Conservation (phyloP, 30 jellyfish, hydroid and myxozoan species). For the Aurelia sp. region DNA sequence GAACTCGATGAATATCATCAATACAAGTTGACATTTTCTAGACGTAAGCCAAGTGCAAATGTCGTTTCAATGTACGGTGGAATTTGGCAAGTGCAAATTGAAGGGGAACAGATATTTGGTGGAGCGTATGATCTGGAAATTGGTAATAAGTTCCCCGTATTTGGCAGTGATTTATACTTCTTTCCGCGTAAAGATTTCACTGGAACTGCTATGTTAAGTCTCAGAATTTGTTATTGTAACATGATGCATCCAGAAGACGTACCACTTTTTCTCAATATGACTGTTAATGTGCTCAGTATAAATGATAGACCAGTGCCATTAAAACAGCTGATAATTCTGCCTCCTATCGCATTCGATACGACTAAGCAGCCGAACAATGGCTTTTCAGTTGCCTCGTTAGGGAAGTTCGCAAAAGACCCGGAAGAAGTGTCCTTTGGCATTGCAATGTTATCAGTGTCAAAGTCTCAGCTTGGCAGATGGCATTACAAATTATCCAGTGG, state of each 20-base stretch:
- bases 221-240: conserved; percentile 45
- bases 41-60: conserved; percentile 5
- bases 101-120: neutral
- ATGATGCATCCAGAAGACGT: neutral
- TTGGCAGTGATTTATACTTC: conserved; percentile 21
- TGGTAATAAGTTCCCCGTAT: conserved; percentile 15
- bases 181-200: conserved; percentile 18
- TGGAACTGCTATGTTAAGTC: conserved; percentile 47
- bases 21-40: conserved; percentile 14
- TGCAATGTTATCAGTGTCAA: conserved; percentile 30
- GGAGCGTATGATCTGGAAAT: neutral
- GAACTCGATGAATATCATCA: conserved; percentile 31
- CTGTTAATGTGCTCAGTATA: conserved; percentile 42
- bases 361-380: conserved; percentile 72
- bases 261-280: conserved; percentile 5
- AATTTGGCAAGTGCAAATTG: conserved; percentile 9
- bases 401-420: conserved; percentile 36
- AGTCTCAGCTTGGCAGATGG: conserved; percentile 73
- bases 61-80: conserved; percentile 16
- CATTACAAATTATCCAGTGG: conserved; percentile 7
- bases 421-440: conserved; percentile 66
- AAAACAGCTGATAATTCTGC: conserved; percentile 17
- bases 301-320: conserved; percentile 57
- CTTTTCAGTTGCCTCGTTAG: conserved; percentile 41
- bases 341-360: conserved; percentile 74